These are phyloP conservation scores for Helleia helle DNA, from an alignment of 2,888 invertebrate species.

Conservation along the genomic window DNA sequence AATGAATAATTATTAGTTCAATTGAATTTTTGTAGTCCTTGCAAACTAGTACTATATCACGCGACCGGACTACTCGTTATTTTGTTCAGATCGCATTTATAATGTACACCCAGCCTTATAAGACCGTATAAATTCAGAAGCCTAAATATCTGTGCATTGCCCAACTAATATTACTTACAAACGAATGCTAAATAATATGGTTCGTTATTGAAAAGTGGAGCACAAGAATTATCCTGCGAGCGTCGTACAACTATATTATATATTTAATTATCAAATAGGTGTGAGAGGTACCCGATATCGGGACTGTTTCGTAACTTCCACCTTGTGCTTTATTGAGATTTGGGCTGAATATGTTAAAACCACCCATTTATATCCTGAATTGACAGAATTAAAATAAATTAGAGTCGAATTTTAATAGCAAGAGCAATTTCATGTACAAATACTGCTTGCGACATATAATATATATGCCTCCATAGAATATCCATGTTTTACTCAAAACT, in stretches of 20 bases:
- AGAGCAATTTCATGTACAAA: constrained; percentile 1
- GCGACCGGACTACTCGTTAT: no score
- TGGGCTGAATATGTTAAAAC: not conserved
- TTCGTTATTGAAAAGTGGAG: constrained; percentile 13
- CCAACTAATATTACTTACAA: not conserved
- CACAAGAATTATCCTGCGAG: constrained; percentile 18
- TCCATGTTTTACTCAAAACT: no score
- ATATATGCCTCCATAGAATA: no score
- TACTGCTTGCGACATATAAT: no score
- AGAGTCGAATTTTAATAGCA: no score
- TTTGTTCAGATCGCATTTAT: no score
- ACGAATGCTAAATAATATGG: not conserved
- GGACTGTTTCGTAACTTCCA: not conserved
- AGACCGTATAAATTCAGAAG: not conserved
- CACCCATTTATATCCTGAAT: not conserved
- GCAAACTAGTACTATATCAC: no score
- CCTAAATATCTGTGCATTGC: not conserved
- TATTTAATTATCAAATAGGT: constrained; percentile 13
- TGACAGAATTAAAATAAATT: constrained; percentile 8
- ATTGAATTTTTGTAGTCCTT: no score
- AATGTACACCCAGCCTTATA: no score
- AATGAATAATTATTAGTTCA: no score
- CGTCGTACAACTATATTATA: constrained; percentile 15
- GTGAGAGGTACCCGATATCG: not conserved
- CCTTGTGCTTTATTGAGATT: not conserved